Conservation (phyloP, 2,797 vertebrate genomes). For the Lagocephalus sceleratus region DNA sequence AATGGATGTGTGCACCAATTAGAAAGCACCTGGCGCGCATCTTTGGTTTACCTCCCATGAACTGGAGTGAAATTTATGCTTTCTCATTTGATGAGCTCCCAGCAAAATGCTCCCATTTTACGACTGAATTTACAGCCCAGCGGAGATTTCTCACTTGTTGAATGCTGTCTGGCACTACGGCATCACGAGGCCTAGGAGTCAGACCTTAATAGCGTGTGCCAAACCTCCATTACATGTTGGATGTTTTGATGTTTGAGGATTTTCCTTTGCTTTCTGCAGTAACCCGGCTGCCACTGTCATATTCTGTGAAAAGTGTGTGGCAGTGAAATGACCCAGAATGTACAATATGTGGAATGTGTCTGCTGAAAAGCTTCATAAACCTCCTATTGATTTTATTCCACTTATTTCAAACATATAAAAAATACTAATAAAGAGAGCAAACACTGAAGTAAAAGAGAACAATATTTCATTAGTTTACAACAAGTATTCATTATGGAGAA, state of each 20-base stretch:
- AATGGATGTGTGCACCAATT: not conserved
- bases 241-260: not conserved
- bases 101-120: constrained; percentile 9
- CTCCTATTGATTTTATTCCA: too few species aligned
- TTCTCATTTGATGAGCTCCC: constrained; percentile 16
- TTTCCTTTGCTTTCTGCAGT: not conserved
- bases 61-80: constrained; percentile 31
- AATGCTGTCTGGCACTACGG: not conserved
- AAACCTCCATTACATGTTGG: not conserved
- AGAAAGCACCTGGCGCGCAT: not conserved
- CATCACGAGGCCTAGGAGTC: not conserved
- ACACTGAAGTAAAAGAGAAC: too few species aligned
- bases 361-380: too few species aligned
- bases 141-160: not conserved
- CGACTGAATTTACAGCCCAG: constrained; percentile 13
- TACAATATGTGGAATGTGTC: too few species aligned
- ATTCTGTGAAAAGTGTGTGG: not conserved
- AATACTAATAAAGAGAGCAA: too few species aligned
- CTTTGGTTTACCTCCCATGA: constrained; percentile 15
- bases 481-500: too few species aligned
- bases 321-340: not conserved
- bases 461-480: too few species aligned
- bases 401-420: too few species aligned
- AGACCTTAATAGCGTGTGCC: not conserved
- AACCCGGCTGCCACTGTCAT: not conserved